phyloP scores from a whole-genome alignment of 1,140 invertebrate genomes.

The Ectropis grisescens region DNA sequence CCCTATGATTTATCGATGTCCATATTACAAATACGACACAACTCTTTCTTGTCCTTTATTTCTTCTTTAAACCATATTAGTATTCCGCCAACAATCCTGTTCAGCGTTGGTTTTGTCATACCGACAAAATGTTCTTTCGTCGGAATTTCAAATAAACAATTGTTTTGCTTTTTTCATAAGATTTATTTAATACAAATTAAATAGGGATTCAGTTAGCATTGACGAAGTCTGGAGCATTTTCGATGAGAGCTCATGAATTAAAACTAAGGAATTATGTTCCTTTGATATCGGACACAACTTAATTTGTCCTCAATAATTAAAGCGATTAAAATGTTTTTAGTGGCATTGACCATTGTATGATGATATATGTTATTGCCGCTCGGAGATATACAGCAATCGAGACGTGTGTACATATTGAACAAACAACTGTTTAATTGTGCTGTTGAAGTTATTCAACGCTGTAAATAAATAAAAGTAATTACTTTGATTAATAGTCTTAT shows the following conservation, averaged over 20 bases:
- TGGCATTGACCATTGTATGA: no score
- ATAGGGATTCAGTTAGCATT: slow-evolving; percentile 42
- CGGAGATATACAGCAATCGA: no score
- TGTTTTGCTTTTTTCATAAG: slow-evolving; percentile 37
- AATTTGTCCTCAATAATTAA: slow-evolving; percentile 58
- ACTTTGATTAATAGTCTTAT: no score
- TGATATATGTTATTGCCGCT: no score
- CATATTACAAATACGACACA: slow-evolving; percentile 67
- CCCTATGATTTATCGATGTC: slow-evolving; percentile 67
- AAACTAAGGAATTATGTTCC: slow-evolving; percentile 35
- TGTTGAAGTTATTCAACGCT: no score
- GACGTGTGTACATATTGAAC: no score
- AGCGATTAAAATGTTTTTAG: no score
- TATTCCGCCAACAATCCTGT: slow-evolving; percentile 61
- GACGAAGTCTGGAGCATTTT: slow-evolving; percentile 32
- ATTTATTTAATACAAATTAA: slow-evolving; percentile 53
- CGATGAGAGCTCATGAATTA: slow-evolving; percentile 49
- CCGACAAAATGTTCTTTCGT: slow-evolving; percentile 66
- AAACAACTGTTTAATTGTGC: no score
- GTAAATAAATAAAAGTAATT: no score
- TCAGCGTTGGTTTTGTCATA: slow-evolving; percentile 63
- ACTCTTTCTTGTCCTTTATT: slow-evolving; percentile 64
- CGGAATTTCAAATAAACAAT: slow-evolving; percentile 66
- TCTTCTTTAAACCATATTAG: slow-evolving; percentile 67
- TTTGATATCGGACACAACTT: slow-evolving; percentile 39